Conservation (phyloP, 2,113 vertebrate genomes). For the Zapus hudsonius region DNA sequence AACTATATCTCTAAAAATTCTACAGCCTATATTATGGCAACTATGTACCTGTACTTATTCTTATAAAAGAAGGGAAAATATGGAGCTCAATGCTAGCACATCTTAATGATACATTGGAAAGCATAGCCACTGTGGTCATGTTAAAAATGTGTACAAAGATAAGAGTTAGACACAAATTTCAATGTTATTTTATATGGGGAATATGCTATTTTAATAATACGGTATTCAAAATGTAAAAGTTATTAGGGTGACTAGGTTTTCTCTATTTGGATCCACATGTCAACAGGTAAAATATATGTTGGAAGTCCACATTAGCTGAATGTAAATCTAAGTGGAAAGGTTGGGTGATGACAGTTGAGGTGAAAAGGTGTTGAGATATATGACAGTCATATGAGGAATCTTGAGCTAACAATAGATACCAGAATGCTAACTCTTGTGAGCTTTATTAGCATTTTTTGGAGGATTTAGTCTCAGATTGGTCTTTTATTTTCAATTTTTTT, state of each 20-base stretch:
- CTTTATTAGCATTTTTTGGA: background rate
- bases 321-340: background rate
- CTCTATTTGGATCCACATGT: background rate
- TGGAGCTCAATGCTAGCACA: background rate
- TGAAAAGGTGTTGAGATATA: background rate
- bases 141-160: background rate
- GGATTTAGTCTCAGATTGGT: background rate
- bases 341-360: background rate
- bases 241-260: slow-evolving; percentile 3
- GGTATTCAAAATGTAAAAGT: background rate
- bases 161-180: background rate
- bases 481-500: background rate
- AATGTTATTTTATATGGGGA: background rate
- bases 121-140: background rate
- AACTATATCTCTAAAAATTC: background rate
- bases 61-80: background rate
- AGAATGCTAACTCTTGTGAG: background rate
- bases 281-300: background rate
- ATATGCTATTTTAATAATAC: background rate
- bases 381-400: background rate
- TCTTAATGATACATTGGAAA: background rate
- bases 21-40: background rate
- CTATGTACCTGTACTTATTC: background rate
- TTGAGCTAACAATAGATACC: background rate
- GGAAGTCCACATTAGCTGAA: background rate